Percentiles rank a stretch among this genome's conserved stretches.
phyloP scores from a whole-genome alignment of 1,140 invertebrate species.

The Drosophila nigrodunni region DNA sequence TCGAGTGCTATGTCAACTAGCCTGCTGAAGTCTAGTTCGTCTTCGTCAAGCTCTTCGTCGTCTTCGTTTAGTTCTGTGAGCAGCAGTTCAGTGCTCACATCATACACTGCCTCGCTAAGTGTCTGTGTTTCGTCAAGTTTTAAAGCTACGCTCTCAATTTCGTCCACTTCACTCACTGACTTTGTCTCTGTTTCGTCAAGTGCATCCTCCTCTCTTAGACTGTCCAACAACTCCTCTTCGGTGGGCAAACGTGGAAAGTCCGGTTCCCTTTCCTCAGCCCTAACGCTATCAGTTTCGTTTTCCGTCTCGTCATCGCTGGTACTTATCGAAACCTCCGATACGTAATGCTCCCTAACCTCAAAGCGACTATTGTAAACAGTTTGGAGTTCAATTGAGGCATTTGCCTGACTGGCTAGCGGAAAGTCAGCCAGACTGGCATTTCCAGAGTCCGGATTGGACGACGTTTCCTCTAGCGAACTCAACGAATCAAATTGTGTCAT shows the following conservation, averaged over 20 bases:
- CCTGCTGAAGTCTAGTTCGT: slow-evolving; percentile 17
- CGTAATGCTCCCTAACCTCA: slow-evolving; percentile 69
- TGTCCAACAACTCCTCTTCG: slow-evolving; percentile 69
- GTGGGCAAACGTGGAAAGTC: slow-evolving; percentile 75
- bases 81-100: slow-evolving; percentile 38
- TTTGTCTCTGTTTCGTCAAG: slow-evolving; percentile 4
- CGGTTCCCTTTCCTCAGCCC: neutral
- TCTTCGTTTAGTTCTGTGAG: slow-evolving; percentile 10
- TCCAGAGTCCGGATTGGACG: slow-evolving; percentile 81
- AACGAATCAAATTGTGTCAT: slow-evolving; percentile 70
- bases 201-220: slow-evolving; percentile 60
- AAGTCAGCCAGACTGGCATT: slow-evolving; percentile 80
- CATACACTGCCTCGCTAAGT: slow-evolving; percentile 29
- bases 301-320: slow-evolving; percentile 40
- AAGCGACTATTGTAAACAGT: slow-evolving; percentile 69
- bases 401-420: slow-evolving; percentile 56
- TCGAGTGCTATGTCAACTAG: slow-evolving; percentile 38
- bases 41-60: slow-evolving; percentile 18
- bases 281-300: slow-evolving; percentile 5
- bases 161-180: neutral
- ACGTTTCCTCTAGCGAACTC: slow-evolving; percentile 77
- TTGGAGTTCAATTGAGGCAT: slow-evolving; percentile 67
- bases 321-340: slow-evolving; percentile 68
- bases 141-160: slow-evolving; percentile 27
- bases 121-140: slow-evolving; percentile 24